phyloP scores from a whole-genome alignment of 2,113 vertebrate species.

The Thermophis baileyi region DNA sequence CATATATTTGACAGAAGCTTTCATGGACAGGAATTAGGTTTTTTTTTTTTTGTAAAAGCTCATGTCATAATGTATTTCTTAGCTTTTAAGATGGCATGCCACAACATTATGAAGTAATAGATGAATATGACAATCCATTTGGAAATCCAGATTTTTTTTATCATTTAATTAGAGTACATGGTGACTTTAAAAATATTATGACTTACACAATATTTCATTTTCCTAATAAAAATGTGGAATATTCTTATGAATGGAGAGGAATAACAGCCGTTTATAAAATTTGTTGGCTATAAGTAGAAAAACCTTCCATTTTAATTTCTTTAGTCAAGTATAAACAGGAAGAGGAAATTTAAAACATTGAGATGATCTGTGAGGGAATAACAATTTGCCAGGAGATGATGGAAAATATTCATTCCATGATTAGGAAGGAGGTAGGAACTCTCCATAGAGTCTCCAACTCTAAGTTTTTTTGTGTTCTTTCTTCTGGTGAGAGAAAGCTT shows the following conservation, averaged over 20 bases:
- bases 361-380: neutral
- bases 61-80: neutral
- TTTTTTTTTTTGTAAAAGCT: neutral
- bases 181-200: neutral
- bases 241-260: neutral
- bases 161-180: neutral
- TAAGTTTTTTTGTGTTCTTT: neutral
- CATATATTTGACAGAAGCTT: neutral
- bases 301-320: neutral
- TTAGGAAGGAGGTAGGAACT: neutral
- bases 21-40: neutral
- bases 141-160: neutral
- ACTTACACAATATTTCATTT: neutral
- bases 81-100: neutral
- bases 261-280: neutral
- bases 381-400: neutral
- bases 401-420: too few species aligned
- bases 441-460: too few species aligned
- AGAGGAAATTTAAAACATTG: neutral
- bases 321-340: neutral
- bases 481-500: neutral
- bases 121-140: neutral
- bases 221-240: neutral
- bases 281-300: neutral
- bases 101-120: neutral